A percentile compares a stretch with the other conserved stretches of the same genome.
Conservation (phyloP, 2,113 vertebrate genomes). For the Otis tarda region DNA sequence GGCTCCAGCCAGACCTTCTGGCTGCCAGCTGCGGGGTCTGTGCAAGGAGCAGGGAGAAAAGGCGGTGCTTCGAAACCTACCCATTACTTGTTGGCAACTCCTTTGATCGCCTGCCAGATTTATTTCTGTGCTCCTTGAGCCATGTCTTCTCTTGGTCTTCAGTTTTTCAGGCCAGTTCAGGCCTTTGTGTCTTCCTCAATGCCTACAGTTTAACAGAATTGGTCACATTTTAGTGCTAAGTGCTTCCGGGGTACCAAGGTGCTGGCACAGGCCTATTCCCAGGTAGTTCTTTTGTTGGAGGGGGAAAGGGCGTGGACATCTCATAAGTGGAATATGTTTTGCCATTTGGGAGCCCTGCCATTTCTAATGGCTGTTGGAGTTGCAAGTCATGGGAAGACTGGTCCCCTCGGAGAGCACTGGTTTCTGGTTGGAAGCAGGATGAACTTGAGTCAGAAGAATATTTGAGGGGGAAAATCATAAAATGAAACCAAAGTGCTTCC, state of each 20-base stretch:
- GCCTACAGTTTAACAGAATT: not conserved
- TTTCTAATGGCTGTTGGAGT: not conserved
- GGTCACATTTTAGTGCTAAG: not conserved
- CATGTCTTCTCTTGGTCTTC: not conserved
- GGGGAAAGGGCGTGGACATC: not conserved
- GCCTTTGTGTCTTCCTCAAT: not conserved
- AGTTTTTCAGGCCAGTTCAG: not conserved
- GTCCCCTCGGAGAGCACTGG: not conserved
- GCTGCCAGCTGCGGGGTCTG: not conserved
- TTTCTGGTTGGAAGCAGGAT: not conserved
- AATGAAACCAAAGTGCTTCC: not conserved
- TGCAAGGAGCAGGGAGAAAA: not conserved
- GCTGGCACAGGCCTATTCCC: not conserved
- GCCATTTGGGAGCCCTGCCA: not conserved
- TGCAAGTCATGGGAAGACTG: not conserved
- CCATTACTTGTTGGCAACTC: not conserved
- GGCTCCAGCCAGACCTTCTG: not conserved
- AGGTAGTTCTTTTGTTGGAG: not conserved
- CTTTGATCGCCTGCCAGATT: not conserved
- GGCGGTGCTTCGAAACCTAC: not conserved
- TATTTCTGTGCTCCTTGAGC: not conserved
- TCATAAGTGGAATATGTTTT: not conserved
- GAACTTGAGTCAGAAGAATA: not conserved
- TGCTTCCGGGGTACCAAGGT: not conserved
- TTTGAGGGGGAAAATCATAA: not conserved